Base-by-base conservation (phyloP, 37 sponge, comb jelly and placozoan genomes). In the Bolinopsis microptera region DNA sequence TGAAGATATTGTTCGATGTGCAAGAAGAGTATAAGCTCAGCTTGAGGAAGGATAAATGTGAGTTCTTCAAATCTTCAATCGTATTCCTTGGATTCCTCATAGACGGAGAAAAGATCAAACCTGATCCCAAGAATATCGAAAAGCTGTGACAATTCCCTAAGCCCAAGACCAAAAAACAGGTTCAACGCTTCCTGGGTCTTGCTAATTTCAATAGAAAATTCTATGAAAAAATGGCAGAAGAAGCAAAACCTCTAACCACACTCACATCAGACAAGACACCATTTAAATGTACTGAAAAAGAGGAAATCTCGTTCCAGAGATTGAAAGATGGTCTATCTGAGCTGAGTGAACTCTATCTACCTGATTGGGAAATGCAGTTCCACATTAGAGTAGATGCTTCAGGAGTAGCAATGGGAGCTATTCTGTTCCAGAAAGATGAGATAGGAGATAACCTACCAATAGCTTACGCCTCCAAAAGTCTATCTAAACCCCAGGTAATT, bases 31-130 rank as follows among this genome's bases (percentile, higher is more conserved):
- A 82, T 31, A 90, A 93, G 9, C 28, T 95, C 22, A 25, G 31
- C 1, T 69, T 95, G 61, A 92, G 93, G 41, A 76, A 92, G 8
- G 92, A 80, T 33, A 95, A 95, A 69, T 95, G 95, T 61, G 21
- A 32, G 26, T 61, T 95, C 28, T 2, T 1, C 1, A 8, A 21
- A 2, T 9, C 24, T 16, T 18, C 2, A 8, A 61, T 93, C 25
- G 38, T 9, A 13, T 93, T 75, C 39, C 27, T 93, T 16, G 93
- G 93, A 9, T 61, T 36, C 75, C 16, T 37, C 3, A 27, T 93
- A n/a, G 26, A 37, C 26, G 75, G 41, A 8, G 36, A 74, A 13
- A 8, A 5, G 75, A 34, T 93, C 26, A 38, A 69, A 93, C 2
- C 93, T 22, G 27, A 3, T 9, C 75, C 75, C 8, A 23, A 1